Percentiles rank a stretch among this genome's conserved stretches.
These are phyloP conservation scores for Batillaria attramentaria DNA, from an alignment of 1,140 invertebrate species.

Conservation along the genomic window DNA sequence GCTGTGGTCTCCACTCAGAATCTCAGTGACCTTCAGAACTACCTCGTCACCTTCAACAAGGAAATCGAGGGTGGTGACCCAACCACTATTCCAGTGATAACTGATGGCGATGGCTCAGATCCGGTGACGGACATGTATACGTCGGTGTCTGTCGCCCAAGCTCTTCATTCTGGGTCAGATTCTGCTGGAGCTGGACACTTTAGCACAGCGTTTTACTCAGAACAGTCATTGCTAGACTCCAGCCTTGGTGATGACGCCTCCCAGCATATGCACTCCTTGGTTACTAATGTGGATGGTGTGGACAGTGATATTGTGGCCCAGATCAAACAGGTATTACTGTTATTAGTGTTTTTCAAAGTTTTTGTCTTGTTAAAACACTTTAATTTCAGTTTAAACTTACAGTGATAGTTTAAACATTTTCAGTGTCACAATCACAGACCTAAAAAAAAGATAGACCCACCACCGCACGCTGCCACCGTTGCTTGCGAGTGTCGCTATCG, in stretches of 20 bases:
- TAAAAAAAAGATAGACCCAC: too few relatives aligned
- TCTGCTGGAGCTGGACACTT: constrained; percentile 28
- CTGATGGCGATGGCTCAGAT: constrained; percentile 30
- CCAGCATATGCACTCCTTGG: constrained; percentile 31
- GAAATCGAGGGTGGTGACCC: constrained; percentile 76
- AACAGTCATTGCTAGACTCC: constrained; percentile 38
- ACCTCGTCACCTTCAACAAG: constrained; percentile 88
- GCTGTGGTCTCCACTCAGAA: constrained; percentile 55
- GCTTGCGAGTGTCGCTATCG: too few relatives aligned
- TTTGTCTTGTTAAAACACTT: too few relatives aligned
- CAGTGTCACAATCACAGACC: too few relatives aligned
- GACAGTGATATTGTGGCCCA: constrained; percentile 27
- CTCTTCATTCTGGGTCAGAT: constrained; percentile 8
- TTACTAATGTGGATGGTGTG: constrained; percentile 23
- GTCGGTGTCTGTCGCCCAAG: constrained; percentile 1
- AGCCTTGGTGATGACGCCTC: constrained; percentile 28
- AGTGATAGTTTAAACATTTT: too few relatives aligned
- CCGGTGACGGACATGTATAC: constrained; percentile 23
- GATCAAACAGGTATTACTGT: constrained; percentile 5
- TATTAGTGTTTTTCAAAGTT: neutral
- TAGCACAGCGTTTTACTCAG: constrained; percentile 43
- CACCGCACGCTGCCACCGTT: too few relatives aligned
- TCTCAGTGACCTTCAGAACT: constrained; percentile 86
- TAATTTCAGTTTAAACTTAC: too few relatives aligned
- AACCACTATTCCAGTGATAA: constrained; percentile 36